Evolutionary conservation across 2,888 invertebrate genomes (phyloP).

Genomic region (Chelonus formosanus): DNA sequence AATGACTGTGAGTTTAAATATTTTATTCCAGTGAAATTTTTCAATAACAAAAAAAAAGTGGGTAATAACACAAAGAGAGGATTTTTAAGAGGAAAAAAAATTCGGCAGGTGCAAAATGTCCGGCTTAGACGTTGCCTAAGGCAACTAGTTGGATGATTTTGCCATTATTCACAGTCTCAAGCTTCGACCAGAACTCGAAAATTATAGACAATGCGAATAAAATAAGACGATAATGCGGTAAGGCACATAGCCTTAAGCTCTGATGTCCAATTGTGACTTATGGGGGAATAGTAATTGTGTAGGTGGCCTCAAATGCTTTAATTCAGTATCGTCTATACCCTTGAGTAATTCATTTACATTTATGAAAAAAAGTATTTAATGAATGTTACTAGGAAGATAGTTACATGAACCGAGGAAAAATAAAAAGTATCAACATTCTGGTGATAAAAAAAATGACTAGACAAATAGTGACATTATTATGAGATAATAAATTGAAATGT

Average conservation of each 20-base stretch:
- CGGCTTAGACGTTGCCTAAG: slow-evolving; percentile 38
- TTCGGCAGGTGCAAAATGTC: slow-evolving; percentile 3
- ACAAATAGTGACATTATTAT: too few relatives aligned
- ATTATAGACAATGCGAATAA: slow-evolving; percentile 27
- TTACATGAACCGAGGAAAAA: too few relatives aligned
- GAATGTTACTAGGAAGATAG: too few relatives aligned
- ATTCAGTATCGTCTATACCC: neutral
- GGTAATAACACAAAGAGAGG: neutral
- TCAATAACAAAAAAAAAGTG: neutral
- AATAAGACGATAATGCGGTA: slow-evolving; percentile 30
- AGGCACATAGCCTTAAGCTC: slow-evolving; percentile 25
- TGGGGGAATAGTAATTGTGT: slow-evolving; percentile 21
- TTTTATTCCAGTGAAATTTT: too few relatives aligned
- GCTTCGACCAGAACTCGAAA: slow-evolving; percentile 14
- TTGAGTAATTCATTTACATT: neutral
- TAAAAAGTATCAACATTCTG: too few relatives aligned
- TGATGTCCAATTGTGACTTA: slow-evolving; percentile 13
- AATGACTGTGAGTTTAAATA: too few relatives aligned
- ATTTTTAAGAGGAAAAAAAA: neutral
- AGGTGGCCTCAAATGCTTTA: neutral
- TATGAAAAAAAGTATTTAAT: too few relatives aligned
- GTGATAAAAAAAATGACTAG: too few relatives aligned
- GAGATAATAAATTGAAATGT: too few relatives aligned
- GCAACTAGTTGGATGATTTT: slow-evolving; percentile 49
- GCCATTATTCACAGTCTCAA: slow-evolving; percentile 43